Evolutionary conservation across 2,797 vertebrate genomes (phyloP).

Genomic region (Spizella passerina): DNA sequence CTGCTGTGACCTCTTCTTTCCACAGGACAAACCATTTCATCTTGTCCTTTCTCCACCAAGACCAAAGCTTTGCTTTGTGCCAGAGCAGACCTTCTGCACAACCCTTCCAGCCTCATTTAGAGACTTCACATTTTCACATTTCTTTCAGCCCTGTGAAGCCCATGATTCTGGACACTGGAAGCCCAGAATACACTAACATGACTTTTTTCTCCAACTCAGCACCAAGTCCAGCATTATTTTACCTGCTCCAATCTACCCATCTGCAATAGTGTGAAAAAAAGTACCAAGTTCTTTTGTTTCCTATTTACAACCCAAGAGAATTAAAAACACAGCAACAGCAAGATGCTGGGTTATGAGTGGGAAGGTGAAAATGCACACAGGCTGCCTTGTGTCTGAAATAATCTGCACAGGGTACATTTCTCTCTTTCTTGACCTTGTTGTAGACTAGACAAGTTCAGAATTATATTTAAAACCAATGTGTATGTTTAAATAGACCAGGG

Average conservation of each 20-base stretch:
- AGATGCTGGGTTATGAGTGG: conserved; percentile 27
- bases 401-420: conserved; percentile 30
- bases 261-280: not conserved
- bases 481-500: conserved; percentile 17
- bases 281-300: conserved; percentile 7
- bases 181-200: not conserved
- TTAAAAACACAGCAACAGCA: conserved; percentile 8
- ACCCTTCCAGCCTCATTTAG: not conserved
- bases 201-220: not conserved
- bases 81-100: not conserved
- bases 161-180: not conserved
- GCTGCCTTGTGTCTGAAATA: conserved; percentile 34
- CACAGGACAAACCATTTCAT: not conserved
- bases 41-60: not conserved
- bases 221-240: not conserved
- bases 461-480: conserved; percentile 50
- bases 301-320: conserved; percentile 6
- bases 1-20: not conserved
- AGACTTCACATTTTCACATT: not conserved
- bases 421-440: conserved; percentile 50
- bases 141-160: not conserved
- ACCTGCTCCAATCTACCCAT: not conserved
- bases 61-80: not conserved
- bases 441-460: conserved; percentile 32
- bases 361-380: conserved; percentile 64